Evolutionary conservation across 1,140 invertebrate species (phyloP), one percentile per base, ranked within the genome.

Genomic region (Tachypleus tridentatus): DNA sequence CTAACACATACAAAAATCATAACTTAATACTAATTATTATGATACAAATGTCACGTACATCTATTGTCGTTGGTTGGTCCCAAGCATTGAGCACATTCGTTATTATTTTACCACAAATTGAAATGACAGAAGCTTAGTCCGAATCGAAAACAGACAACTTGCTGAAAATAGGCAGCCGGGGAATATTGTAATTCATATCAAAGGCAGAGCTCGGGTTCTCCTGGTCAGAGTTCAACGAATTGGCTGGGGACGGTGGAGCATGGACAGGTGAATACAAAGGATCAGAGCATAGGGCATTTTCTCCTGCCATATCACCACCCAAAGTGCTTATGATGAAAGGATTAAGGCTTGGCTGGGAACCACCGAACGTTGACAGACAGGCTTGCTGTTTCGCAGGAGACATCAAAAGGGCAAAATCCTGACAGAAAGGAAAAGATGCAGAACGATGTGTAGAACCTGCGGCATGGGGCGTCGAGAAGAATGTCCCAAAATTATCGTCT

Each of bases 401-500:
- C 7, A 11, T n/a, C 50, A 54, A n/a, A 7, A n/a, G n/a, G 4
- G 5, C 57, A 58, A 51, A 49, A 48, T 61, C 58, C 29, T 29
- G 29, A 47, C 51, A 49, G 29, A 53, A 51, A 49, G 57, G 51
- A n/a, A 10, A 60, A 47, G 63, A 60, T 9, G 51, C 57, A 58
- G 10, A 59, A 29, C 52, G 58, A 5, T 61, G 11, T 7, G 65
- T 53, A 10, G 65, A 47, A 11, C n/a, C 11, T 5, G 4, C 6
- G 6, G 47, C 51, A 8, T 51, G 29, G 58, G 9, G 11, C 50
- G 56, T 58, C 60, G 48, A 49, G 11, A 50, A 67, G 76, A 62
- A 69, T 74, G 66, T 70, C 61, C 72, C 64, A 63, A 76, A 76
- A 58, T 83, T 82, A 69, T 84, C 83, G 70, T 84, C 85, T 72